Evolutionary conservation across 1,140 invertebrate species (phyloP), one percentile per base, ranked within the genome.

Genomic region (Zaprionus tsacasi): DNA sequence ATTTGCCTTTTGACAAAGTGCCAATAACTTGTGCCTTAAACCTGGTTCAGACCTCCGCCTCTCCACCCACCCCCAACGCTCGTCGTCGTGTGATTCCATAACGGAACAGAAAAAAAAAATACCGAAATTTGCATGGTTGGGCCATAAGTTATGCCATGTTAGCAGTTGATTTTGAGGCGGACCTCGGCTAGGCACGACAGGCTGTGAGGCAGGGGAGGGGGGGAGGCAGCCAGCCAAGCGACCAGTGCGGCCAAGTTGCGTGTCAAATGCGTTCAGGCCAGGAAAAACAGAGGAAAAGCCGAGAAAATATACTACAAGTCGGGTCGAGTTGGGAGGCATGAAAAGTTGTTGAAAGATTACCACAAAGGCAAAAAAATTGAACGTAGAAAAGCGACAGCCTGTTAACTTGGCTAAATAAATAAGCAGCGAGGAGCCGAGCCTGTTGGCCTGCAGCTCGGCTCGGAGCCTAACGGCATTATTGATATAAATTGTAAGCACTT

Each of bases 71-170:
- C 40, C 40, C n/a, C 40, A 45, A 1, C 40, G 7, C n/a, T 15
- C 17, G 8, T 50, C 45, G 15, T 50, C 45, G 17, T 50, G 17
- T 50, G 45, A 50, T 50, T 50, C 17, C 45, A 50, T 50, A 50
- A 50, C 45, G 45, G 45, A 55, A 33, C 30, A 8, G 21, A 25
- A 27, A 43, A 48, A 59, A 63, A 48, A 59, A 63, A 77, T n/a
- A n/a, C 67, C n/a, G 12, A 74, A 70, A 79, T 88, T 88, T 80
- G 85, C 85, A 88, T 88, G 85, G 38, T 63, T 71, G 45, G 69
- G 52, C 77, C 75, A 82, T 81, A 88, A 85, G 85, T 90, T 89
- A 86, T 89, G 86, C 83, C 86, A 90, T 89, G 86, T 89, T 89
- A 86, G 81, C 81, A 89, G 85, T 90, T 89, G 85, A 89, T 89